A percentile compares a stretch with the other conserved stretches of the same genome.
Evolutionary conservation across 2,888 invertebrate species (phyloP).

Genomic region (Ptycholaimellus sp.): DNA sequence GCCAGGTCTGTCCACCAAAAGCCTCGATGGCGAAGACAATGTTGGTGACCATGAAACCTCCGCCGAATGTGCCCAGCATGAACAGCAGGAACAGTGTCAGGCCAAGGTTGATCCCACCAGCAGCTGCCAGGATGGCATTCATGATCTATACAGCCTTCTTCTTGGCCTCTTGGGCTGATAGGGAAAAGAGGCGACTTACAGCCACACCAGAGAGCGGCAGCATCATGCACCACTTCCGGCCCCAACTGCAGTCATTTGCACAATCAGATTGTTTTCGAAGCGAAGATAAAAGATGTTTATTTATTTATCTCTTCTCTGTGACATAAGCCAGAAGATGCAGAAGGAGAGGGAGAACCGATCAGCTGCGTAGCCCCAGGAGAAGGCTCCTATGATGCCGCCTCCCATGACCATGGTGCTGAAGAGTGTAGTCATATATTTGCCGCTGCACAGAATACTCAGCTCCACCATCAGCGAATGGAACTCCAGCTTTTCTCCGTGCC

Average conservation of each 20-base stretch:
- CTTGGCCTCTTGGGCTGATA: too few species aligned
- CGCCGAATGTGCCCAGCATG: slow-evolving; percentile 5
- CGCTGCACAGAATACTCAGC: not conserved
- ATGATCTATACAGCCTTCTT: too few species aligned
- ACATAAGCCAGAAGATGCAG: too few species aligned
- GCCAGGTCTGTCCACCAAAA: slow-evolving; percentile 3
- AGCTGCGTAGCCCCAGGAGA: slow-evolving; percentile 4
- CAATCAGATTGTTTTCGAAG: too few species aligned
- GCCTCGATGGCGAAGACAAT: slow-evolving; percentile 6
- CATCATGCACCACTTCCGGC: too few species aligned
- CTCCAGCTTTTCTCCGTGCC: too few species aligned
- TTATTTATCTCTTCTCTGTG: too few species aligned
- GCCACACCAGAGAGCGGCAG: too few species aligned
- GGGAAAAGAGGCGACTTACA: too few species aligned
- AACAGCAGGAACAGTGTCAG: not conserved
- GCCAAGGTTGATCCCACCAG: not conserved
- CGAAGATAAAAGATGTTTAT: too few species aligned
- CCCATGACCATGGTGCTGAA: slow-evolving; percentile 4
- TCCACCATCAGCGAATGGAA: not conserved
- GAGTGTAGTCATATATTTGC: slow-evolving; percentile 5
- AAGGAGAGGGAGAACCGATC: slow-evolving; percentile 6
- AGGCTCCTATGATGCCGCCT: slow-evolving; percentile 7
- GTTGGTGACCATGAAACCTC: slow-evolving; percentile 7
- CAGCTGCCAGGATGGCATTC: too few species aligned
- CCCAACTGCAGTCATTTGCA: too few species aligned